Percentiles rank a stretch among this genome's conserved stretches.
Conservation (phyloP, 2,797 vertebrate species). For the Sebastes matsubarae region DNA sequence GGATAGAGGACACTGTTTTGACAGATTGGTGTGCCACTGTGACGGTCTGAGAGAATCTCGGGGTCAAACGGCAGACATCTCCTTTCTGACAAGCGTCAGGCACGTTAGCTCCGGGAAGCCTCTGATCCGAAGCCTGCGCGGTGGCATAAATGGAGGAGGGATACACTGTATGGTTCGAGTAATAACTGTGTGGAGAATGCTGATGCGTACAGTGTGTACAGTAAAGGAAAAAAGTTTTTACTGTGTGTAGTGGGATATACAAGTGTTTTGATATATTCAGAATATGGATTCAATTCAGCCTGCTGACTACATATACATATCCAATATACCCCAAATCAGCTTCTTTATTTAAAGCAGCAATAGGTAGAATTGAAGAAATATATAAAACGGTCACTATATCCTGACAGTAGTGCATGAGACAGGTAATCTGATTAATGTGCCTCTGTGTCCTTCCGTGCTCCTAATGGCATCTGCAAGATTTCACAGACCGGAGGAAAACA, state of each 20-base stretch:
- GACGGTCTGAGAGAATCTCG: conserved; percentile 46
- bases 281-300: not conserved
- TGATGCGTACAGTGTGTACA: not conserved
- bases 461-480: too few species aligned
- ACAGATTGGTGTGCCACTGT: conserved; percentile 61
- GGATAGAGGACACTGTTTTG: conserved; percentile 54
- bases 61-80: conserved; percentile 67
- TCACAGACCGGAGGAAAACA: too few species aligned
- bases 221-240: not conserved
- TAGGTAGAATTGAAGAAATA: too few species aligned
- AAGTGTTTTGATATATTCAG: not conserved
- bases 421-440: too few species aligned
- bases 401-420: too few species aligned
- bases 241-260: not conserved
- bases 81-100: conserved; percentile 63
- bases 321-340: not conserved
- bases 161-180: conserved; percentile 20
- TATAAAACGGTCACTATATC: not conserved
- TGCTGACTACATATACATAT: not conserved
- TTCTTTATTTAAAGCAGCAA: not conserved
- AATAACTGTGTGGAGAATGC: not conserved
- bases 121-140: conserved; percentile 27
- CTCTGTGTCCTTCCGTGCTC: too few species aligned
- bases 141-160: not conserved
- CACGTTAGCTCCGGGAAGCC: conserved; percentile 38